phyloP scores from a whole-genome alignment of 2,888 invertebrate species.

The Polyommatus iphigenia region DNA sequence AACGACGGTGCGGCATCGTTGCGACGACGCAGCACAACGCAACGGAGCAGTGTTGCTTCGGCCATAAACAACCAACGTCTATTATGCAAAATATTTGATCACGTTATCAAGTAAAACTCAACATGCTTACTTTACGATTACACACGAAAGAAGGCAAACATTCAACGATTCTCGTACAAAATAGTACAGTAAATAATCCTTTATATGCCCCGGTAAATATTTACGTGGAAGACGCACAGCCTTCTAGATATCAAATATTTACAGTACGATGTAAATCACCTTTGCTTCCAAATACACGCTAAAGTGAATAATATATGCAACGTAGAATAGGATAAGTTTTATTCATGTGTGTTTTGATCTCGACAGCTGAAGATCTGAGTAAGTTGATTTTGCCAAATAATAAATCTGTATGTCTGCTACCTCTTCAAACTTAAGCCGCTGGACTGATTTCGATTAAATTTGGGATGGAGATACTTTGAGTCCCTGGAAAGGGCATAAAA shows the following conservation, averaged over 20 bases:
- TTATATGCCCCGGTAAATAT: conserved; percentile 17
- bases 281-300: neutral
- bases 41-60: neutral
- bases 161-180: conserved; percentile 3
- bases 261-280: neutral
- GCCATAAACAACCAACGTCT: neutral
- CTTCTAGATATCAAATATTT: conserved; percentile 22
- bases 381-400: neutral
- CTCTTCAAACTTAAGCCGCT: too few relatives aligned
- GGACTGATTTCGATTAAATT: too few relatives aligned
- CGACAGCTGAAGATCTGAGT: neutral
- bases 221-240: conserved; percentile 12
- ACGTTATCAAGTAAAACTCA: conserved; percentile 8
- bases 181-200: conserved; percentile 24
- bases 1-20: too few relatives aligned
- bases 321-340: neutral
- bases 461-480: too few relatives aligned
- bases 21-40: neutral
- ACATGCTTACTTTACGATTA: conserved; percentile 14
- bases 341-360: neutral
- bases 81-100: conserved; percentile 12
- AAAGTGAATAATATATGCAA: neutral
- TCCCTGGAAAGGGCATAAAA: too few relatives aligned
- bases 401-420: too few relatives aligned
- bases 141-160: neutral